A percentile compares a stretch with the other conserved stretches of the same genome.
These are phyloP conservation scores for Ciconia stormi DNA, from an alignment of 2,113 vertebrate genomes.

Conservation along the genomic window DNA sequence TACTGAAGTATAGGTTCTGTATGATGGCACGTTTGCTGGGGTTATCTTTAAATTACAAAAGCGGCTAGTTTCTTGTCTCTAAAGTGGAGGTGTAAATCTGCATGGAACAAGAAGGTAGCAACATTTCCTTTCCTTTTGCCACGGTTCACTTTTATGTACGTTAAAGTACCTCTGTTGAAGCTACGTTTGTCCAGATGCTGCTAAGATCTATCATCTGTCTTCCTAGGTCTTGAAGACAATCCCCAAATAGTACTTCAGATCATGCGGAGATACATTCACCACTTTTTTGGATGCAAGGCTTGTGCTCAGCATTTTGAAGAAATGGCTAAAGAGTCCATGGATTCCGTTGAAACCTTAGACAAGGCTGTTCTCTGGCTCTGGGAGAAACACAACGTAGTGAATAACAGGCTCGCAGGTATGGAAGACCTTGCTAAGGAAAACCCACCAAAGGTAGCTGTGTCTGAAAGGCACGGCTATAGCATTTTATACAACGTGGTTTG, in stretches of 20 bases:
- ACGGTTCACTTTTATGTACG: accelerated
- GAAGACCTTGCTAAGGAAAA: background rate
- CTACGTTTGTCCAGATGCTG: background rate
- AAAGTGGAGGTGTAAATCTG: background rate
- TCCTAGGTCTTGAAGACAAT: constrained; percentile 77
- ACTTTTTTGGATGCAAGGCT: constrained; percentile 90
- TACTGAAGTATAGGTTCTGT: background rate
- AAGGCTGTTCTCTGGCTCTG: constrained; percentile 91
- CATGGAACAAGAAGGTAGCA: background rate
- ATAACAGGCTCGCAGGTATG: constrained; percentile 83
- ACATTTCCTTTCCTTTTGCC: background rate
- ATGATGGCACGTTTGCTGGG: background rate
- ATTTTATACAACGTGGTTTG: background rate
- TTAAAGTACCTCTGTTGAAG: background rate
- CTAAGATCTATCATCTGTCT: background rate
- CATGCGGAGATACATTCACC: constrained; percentile 82
- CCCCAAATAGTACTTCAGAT: constrained; percentile 81
- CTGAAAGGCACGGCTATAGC: background rate
- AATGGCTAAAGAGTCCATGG: constrained; percentile 81
- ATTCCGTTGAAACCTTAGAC: constrained; percentile 69
- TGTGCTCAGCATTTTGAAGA: constrained; percentile 89
- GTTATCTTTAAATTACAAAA: background rate
- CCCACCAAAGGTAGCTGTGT: background rate
- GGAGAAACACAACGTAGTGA: constrained; percentile 92
- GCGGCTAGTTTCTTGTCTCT: background rate